phyloP scores from a whole-genome alignment of 1,140 invertebrate species.

The Amphibalanus amphitrite region DNA sequence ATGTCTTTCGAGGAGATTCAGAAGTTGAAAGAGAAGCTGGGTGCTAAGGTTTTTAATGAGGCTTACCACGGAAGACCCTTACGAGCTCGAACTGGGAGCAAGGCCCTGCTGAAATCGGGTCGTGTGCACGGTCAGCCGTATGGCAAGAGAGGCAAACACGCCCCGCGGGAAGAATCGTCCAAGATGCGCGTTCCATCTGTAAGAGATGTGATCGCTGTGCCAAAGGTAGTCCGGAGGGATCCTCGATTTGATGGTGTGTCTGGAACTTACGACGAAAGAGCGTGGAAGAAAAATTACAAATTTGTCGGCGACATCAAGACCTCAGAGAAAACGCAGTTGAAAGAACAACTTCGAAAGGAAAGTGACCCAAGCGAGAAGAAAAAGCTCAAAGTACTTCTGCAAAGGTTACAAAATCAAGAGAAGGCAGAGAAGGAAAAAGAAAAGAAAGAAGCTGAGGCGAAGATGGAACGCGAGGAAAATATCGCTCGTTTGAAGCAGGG shows the following conservation, averaged over 20 bases:
- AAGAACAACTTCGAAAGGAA: neutral
- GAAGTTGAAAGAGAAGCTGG: neutral
- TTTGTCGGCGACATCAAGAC: neutral
- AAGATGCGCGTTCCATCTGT: neutral
- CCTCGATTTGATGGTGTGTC: neutral
- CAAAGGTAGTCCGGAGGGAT: neutral
- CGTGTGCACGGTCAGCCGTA: neutral
- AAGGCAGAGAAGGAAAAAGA: neutral
- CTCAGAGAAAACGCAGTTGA: neutral
- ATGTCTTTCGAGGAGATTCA: neutral
- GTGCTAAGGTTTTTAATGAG: conserved; percentile 1
- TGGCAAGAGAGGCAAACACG: neutral
- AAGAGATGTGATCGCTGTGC: neutral
- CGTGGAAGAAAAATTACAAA: neutral
- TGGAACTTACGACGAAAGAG: neutral
- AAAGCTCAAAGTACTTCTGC: conserved; percentile 4
- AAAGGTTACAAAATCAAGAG: neutral
- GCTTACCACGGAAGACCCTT: neutral
- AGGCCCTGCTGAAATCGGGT: neutral
- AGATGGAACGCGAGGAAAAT: neutral
- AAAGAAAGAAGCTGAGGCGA: conserved; percentile 2
- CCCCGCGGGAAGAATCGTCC: neutral
- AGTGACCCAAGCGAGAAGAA: neutral
- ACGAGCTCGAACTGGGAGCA: neutral
- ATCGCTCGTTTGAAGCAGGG: neutral